Base-by-base conservation (phyloP, 2,113 vertebrate species). In the Laterallus jamaicensis region DNA sequence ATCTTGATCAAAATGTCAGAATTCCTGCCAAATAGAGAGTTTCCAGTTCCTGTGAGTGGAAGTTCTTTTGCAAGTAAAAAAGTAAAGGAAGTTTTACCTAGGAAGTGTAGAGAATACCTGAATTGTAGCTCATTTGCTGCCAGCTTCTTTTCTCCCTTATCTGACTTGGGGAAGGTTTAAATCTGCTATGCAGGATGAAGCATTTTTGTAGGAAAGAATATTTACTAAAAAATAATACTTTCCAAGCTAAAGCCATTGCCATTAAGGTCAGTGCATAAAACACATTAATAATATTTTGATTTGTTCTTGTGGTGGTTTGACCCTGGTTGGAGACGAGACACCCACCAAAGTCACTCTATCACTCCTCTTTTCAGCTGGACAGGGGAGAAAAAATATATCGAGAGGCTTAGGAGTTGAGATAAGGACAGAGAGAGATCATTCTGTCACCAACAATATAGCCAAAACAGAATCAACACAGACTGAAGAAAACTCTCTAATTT, bases 271-370 rank as follows among this genome's bases (percentile, higher is more conserved):
- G 26, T 47, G 67, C 44, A 88, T 92, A 92, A 88, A 85, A 21
- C 25, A 59, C 22, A 86, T 80, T 66, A 70, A 80, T 90, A 92
- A 86, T 50, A 71, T 74, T 95, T 93, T 77, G 47, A 83, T 90
- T 80, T 44, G 25, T 70, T 92, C 47, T 81, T 44, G 42, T 44
- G 42, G 42, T 44, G 42, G 15, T 44, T 44, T 44, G 42, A 44
- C 42, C 42, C 42, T 44, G 42, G 42, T 16, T 17, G 42, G 42
- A 44, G 42, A 16, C 42, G 16, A 44, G 42, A 17, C 15, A 16
- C 15, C 42, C 42, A 44, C 42, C 42, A 44, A 44, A 44, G 42
- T 44, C 42, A 44, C 42, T 44, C 42, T 44, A 6, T 44, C 42
- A 44, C 42, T 44, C 15, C 42, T 13, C 42, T 44, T 44, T 44